Base-by-base conservation (phyloP, 2,888 invertebrate genomes). In the Keiferia lycopersicella region DNA sequence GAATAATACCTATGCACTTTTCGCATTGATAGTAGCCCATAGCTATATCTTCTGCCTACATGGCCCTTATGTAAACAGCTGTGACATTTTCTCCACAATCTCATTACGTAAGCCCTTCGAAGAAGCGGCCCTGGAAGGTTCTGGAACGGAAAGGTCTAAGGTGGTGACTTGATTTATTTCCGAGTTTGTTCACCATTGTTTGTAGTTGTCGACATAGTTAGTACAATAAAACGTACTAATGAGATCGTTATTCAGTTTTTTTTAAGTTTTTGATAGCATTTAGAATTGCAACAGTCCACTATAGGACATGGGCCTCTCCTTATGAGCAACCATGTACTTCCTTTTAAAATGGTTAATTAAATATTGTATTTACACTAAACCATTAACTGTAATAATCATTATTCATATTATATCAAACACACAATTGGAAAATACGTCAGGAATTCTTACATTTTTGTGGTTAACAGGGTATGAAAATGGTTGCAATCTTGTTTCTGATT, bases 401-500 rank as follows among this genome's bases (percentile, higher is more conserved):
- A n/a, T n/a, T n/a, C n/a, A n/a, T n/a, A n/a, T n/a, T 45, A 45
- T n/a, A 16, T 45, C 16, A 16, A 45, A 14, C 41, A 45, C 2
- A 4, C 3, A 8, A 34, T 45, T 45, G 16, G 16, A 45, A 45
- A 3, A 16, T 45, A 45, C n/a, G 16, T 45, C n/a, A 16, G n/a
- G 3, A 34, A 34, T 8, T 34, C 10, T 4, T 45, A 45, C n/a
- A 45, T 16, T 14, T 41, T 41, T 38, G 58, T 38, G 39, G 58
- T 58, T 58, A 58, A 14, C 58, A 58, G 38, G 34, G 58, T 20
- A 39, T 38, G 39, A 58, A 34, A 58, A 18, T 38, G 39, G 3
- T 8, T 45, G n/a, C 1, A 45, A 16, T n/a, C n/a, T 34, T 34
- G 8, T 34, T 34, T 34, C 30, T 30, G 30, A 30, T 34, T 34